phyloP scores from a whole-genome alignment of 2,888 invertebrate genomes.

The Sthenelais limicola region DNA sequence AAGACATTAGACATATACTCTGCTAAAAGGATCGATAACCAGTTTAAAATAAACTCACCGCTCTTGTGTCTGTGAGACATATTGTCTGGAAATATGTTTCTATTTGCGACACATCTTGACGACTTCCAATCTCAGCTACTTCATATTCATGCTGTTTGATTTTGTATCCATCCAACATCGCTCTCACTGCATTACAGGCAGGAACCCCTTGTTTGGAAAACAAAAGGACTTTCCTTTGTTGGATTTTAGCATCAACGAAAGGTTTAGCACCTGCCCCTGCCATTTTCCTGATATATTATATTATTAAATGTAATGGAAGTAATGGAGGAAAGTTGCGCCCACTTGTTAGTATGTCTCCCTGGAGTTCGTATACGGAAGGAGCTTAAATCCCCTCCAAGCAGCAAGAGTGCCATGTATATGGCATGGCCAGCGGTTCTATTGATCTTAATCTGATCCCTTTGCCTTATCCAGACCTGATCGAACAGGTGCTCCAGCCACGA shows the following conservation, averaged over 20 bases:
- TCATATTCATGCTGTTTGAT: constrained; percentile 58
- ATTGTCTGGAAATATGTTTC: constrained; percentile 69
- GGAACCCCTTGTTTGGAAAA: constrained; percentile 66
- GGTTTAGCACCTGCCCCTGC: constrained; percentile 59
- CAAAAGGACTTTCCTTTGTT: constrained; percentile 63
- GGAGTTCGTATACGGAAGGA: too few relatives aligned
- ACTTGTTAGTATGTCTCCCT: too few relatives aligned
- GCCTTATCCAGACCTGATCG: too few relatives aligned
- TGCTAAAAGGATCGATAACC: background rate
- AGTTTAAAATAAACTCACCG: constrained; percentile 54
- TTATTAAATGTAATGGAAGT: too few relatives aligned
- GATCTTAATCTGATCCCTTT: too few relatives aligned
- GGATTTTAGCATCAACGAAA: constrained; percentile 67
- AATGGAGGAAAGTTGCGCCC: too few relatives aligned
- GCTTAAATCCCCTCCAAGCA: too few relatives aligned
- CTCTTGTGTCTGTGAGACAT: constrained; percentile 64
- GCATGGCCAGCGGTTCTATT: too few relatives aligned
- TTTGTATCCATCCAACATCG: constrained; percentile 57
- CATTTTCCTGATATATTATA: too few relatives aligned
- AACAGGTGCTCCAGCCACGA: too few relatives aligned
- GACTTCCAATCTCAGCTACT: constrained; percentile 66
- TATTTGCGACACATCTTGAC: constrained; percentile 69
- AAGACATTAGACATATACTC: background rate
- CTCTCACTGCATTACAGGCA: constrained; percentile 57
- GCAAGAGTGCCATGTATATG: too few relatives aligned